These are phyloP conservation scores for Liparis tanakae DNA, from an alignment of 2,797 vertebrate species.

Conservation along the genomic window DNA sequence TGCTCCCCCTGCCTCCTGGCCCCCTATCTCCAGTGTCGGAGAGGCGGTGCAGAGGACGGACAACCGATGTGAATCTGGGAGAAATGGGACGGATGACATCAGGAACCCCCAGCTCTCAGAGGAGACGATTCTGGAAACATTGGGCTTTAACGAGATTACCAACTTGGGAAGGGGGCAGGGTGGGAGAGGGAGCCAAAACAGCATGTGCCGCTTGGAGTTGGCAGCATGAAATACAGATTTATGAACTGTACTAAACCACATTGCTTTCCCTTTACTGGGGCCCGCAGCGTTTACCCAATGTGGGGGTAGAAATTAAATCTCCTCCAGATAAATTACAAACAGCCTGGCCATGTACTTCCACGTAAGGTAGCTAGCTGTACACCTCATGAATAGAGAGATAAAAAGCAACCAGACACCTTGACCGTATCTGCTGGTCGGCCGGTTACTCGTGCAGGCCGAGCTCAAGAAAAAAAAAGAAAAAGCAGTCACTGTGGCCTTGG, in stretches of 20 bases:
- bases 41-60: slow-evolving; percentile 36
- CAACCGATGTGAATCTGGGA: slow-evolving; percentile 38
- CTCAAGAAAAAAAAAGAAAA: slow-evolving; percentile 45
- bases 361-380: slow-evolving; percentile 60
- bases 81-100: slow-evolving; percentile 68
- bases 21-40: slow-evolving; percentile 24
- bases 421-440: slow-evolving; percentile 48
- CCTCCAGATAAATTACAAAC: slow-evolving; percentile 75
- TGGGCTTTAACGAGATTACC: slow-evolving; percentile 80
- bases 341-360: slow-evolving; percentile 66
- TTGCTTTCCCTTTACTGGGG: slow-evolving; percentile 82
- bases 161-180: slow-evolving; percentile 59
- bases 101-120: slow-evolving; percentile 58
- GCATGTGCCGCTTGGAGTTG: slow-evolving; percentile 73
- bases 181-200: slow-evolving; percentile 55
- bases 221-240: slow-evolving; percentile 84
- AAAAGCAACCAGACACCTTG: slow-evolving; percentile 54
- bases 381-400: slow-evolving; percentile 58
- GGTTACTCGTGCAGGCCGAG: slow-evolving; percentile 39
- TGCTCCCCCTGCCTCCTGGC: slow-evolving; percentile 1
- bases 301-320: slow-evolving; percentile 55
- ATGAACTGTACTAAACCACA: slow-evolving; percentile 85
- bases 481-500: slow-evolving; percentile 61
- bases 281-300: slow-evolving; percentile 75
- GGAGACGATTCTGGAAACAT: slow-evolving; percentile 74